Evolutionary conservation across 2,797 vertebrate genomes (phyloP).

Genomic region (Labroides dimidiatus): DNA sequence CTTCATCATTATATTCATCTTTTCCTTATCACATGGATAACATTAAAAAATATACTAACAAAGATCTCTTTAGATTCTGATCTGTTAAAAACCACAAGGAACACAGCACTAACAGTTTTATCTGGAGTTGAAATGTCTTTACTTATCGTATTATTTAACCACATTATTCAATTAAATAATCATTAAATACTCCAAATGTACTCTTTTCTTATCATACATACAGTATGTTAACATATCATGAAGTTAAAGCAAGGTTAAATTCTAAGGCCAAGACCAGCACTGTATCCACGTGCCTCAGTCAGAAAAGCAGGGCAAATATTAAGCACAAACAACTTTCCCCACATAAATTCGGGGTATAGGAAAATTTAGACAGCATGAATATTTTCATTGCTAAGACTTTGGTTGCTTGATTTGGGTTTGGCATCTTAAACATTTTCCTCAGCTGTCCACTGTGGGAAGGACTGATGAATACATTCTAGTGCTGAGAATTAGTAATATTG

Average conservation of each 20-base stretch:
- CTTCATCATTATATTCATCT: too few species aligned
- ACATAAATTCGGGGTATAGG: constrained; percentile 57
- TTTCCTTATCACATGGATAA: too few species aligned
- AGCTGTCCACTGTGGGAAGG: constrained; percentile 56
- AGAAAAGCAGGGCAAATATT: constrained; percentile 13
- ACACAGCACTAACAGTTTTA: too few species aligned
- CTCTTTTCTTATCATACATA: too few species aligned
- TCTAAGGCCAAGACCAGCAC: background rate
- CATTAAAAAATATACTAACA: too few species aligned
- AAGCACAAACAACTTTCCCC: constrained; percentile 45
- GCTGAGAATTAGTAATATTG: constrained; percentile 64
- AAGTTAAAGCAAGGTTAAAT: background rate
- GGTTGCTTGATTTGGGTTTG: constrained; percentile 49
- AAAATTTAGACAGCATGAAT: constrained; percentile 38
- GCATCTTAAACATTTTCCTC: constrained; percentile 59
- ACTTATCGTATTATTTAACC: too few species aligned
- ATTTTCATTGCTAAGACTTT: constrained; percentile 55
- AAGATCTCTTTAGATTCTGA: too few species aligned
- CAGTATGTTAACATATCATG: too few species aligned
- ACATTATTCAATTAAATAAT: too few species aligned
- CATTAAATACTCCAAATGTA: too few species aligned
- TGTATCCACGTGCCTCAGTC: constrained; percentile 17
- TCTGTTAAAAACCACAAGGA: too few species aligned
- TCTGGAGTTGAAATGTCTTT: too few species aligned
- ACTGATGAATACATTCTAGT: constrained; percentile 65